Evolutionary conservation across 2,888 invertebrate genomes (phyloP), one percentile per base, ranked within the genome.

Genomic region (Platycheirus albimanus): DNA sequence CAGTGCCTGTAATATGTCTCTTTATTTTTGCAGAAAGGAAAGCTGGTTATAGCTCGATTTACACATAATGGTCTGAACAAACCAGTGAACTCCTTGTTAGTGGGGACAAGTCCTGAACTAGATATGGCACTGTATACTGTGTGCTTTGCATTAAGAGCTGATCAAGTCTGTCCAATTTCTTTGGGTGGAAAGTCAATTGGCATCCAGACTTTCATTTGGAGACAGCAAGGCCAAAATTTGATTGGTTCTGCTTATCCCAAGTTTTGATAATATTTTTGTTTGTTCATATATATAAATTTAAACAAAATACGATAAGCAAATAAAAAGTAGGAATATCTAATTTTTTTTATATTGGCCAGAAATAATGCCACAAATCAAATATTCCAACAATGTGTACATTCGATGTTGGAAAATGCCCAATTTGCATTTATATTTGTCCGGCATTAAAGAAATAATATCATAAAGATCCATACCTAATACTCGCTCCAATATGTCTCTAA

Each of bases 41-140:
- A 93, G 3, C 93, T 96, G 13, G 63, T 96, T 24, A 96, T 95
- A 88, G 90, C 94, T 43, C 95, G 95, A 84, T 94, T 95, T 81
- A 93, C 92, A 69, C 94, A 95, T 89, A 93, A 94, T 87, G 93
- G 93, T 0, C 91, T 93, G 1, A 94, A 94, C 83, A 97, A 97
- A 88, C 96, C 96, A 0, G 95, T 95, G 0, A 94, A 94, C 61
- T 92, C 93, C 0, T 92, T 96, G 92, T 96, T 97, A 87, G 92
- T 97, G 76, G 97, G 97, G 20, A 96, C 96, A 1, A 97, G 97
- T 64, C 98, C 98, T 0, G 98, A 98, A 91, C 92, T 98, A 85
- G 98, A 98, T 90, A 93, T 98, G 91, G 96, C 98, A 0, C 90
- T 98, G 2, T 98, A 97, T 89, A 96, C 97, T 0, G 92, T 97